Percentiles rank a stretch among this genome's conserved stretches.
Conservation (phyloP, 2,113 vertebrate genomes). For the Carettochelys insculpta region DNA sequence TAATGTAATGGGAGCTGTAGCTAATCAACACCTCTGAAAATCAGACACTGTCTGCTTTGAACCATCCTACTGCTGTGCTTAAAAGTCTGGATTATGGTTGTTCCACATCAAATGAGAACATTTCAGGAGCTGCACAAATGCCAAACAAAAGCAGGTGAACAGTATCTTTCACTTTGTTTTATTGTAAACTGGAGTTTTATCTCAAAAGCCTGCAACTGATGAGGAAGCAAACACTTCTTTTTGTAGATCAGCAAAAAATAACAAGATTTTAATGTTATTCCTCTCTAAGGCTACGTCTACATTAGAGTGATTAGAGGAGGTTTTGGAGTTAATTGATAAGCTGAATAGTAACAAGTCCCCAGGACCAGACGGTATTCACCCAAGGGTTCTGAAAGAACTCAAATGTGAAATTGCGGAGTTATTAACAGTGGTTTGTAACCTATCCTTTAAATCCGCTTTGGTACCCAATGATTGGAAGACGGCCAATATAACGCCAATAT, state of each 20-base stretch:
- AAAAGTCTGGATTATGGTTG: not conserved
- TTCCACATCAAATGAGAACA: not conserved
- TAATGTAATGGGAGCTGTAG: not conserved
- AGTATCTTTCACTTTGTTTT: not conserved
- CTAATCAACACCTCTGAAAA: not conserved
- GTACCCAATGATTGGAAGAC: too few relatives aligned
- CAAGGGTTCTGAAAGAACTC: too few relatives aligned
- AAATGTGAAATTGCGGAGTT: too few relatives aligned
- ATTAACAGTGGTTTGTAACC: too few relatives aligned
- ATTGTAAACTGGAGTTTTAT: not conserved
- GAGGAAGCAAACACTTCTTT: not conserved
- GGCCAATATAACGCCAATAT: too few relatives aligned
- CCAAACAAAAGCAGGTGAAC: not conserved
- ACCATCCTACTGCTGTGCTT: not conserved
- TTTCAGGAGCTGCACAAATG: not conserved
- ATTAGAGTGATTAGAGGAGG: too few relatives aligned
- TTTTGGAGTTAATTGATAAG: too few relatives aligned
- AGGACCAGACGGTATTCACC: too few relatives aligned
- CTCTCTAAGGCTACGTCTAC: too few relatives aligned
- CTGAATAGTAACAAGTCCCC: too few relatives aligned
- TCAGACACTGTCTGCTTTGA: not conserved
- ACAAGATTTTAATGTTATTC: not conserved
- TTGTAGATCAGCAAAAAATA: not conserved
- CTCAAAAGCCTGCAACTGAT: not conserved
- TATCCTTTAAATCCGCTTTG: too few relatives aligned